These are phyloP conservation scores for Hydrotaea diabolus DNA, from an alignment of 2,888 invertebrate genomes.

Conservation along the genomic window DNA sequence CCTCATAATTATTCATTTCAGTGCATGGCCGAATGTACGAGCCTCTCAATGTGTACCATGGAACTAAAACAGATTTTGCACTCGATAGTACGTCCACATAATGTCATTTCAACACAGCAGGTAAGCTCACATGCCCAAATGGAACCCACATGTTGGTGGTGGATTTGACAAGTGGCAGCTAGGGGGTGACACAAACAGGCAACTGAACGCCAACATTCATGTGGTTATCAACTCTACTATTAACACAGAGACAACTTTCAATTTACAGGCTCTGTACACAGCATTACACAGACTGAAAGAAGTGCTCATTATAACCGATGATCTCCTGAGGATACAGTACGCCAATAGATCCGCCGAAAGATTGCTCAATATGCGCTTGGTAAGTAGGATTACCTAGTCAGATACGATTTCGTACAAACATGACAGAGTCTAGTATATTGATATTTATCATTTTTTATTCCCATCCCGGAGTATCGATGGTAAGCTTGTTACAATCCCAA, in stretches of 20 bases:
- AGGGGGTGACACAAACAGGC: too few species aligned
- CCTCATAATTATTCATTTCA: slow-evolving; percentile 73
- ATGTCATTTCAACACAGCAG: slow-evolving; percentile 87
- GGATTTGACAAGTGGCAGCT: background rate
- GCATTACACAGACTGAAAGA: slow-evolving; percentile 94
- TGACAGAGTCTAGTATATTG: too few species aligned
- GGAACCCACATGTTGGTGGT: background rate
- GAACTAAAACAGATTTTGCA: slow-evolving; percentile 90
- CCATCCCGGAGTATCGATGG: too few species aligned
- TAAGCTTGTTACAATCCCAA: too few species aligned
- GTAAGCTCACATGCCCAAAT: slow-evolving; percentile 67
- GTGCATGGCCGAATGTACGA: slow-evolving; percentile 87
- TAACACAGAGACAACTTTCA: background rate
- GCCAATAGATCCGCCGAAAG: slow-evolving; percentile 93
- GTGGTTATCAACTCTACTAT: background rate
- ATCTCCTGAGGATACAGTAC: slow-evolving; percentile 91
- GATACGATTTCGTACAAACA: too few species aligned
- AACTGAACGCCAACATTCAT: background rate
- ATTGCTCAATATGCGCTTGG: slow-evolving; percentile 86
- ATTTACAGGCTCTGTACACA: slow-evolving; percentile 87
- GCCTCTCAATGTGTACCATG: slow-evolving; percentile 83
- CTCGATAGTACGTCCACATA: slow-evolving; percentile 88
- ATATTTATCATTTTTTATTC: too few species aligned
- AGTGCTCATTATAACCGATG: slow-evolving; percentile 93
- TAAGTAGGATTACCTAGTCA: slow-evolving; percentile 82